phyloP scores from a whole-genome alignment of 2,797 vertebrate genomes.

The Echiichthys vipera region DNA sequence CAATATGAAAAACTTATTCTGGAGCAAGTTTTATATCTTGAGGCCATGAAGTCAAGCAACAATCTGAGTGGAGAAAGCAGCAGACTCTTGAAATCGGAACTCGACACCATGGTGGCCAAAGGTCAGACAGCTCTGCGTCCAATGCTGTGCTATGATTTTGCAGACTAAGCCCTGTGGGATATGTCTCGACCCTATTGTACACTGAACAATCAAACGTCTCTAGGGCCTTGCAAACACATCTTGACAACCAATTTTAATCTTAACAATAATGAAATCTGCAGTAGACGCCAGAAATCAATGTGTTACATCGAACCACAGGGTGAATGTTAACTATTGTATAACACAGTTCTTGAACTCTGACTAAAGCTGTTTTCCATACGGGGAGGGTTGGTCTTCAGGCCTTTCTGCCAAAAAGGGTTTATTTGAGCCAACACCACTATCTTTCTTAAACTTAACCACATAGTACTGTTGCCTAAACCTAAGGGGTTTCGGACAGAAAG shows the following conservation, averaged over 20 bases:
- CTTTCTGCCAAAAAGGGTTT: too few relatives aligned
- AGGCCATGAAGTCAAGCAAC: neutral
- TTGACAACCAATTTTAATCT: conserved; percentile 17
- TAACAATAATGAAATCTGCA: conserved; percentile 2
- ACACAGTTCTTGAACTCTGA: conserved; percentile 6
- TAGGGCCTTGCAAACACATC: neutral
- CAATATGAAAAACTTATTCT: neutral
- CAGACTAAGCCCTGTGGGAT: neutral
- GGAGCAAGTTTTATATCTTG: neutral
- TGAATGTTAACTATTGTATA: conserved; percentile 6
- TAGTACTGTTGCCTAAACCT: too few relatives aligned
- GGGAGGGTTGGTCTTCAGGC: too few relatives aligned
- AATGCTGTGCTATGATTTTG: conserved; percentile 7
- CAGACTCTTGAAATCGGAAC: conserved; percentile 5
- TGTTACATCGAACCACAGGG: conserved; percentile 9
- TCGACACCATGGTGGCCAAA: neutral
- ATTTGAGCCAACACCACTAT: too few relatives aligned
- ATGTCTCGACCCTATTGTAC: neutral
- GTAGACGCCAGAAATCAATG: neutral
- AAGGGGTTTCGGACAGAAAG: too few relatives aligned
- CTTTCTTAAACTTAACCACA: too few relatives aligned
- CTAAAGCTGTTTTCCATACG: too few relatives aligned
- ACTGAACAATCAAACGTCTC: conserved; percentile 11
- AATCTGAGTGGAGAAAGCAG: neutral
- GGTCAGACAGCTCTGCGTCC: neutral